Percentiles rank a stretch among this genome's conserved stretches.
phyloP scores from a whole-genome alignment of 2,113 vertebrate genomes.

The Neogale vison region DNA sequence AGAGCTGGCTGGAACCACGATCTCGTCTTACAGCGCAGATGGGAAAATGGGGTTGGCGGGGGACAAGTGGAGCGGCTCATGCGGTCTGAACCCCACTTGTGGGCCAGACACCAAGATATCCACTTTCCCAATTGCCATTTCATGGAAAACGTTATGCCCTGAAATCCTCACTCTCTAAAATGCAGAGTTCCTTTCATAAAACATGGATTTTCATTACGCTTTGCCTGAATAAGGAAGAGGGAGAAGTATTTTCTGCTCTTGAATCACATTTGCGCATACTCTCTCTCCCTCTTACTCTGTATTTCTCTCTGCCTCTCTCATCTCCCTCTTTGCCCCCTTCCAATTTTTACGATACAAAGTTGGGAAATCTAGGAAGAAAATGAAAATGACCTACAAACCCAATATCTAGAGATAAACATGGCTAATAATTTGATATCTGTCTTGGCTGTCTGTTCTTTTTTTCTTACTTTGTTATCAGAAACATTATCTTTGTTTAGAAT shows the following conservation, averaged over 20 bases:
- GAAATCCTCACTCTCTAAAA: neutral
- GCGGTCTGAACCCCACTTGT: neutral
- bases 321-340: neutral
- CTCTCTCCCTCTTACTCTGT: neutral
- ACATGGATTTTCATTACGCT: neutral
- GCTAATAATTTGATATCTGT: neutral
- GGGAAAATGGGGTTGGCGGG: neutral
- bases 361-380: neutral
- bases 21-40: neutral
- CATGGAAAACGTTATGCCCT: neutral
- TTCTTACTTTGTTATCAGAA: neutral
- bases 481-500: neutral
- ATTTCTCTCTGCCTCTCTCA: neutral
- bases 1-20: neutral
- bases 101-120: neutral
- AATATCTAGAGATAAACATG: neutral
- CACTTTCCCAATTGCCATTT: neutral
- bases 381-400: neutral
- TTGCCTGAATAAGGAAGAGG: neutral
- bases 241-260: neutral
- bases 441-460: neutral
- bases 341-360: neutral
- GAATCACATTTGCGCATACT: neutral
- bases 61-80: neutral
- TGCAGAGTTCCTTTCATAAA: neutral